Conservation (phyloP, 2,113 vertebrate genomes). For the Polypterus bichir region DNA sequence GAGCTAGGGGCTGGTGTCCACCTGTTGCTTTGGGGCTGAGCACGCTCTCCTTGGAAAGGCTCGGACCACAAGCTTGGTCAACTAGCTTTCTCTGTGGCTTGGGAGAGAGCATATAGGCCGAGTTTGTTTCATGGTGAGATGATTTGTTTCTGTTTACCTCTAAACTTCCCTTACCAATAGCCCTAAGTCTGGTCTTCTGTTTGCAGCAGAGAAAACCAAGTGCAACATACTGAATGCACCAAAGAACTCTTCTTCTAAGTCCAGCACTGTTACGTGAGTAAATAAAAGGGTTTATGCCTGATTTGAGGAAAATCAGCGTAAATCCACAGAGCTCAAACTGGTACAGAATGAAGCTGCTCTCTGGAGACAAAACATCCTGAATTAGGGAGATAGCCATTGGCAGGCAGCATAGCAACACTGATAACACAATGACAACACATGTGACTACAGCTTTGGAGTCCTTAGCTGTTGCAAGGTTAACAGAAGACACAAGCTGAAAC, state of each 20-base stretch:
- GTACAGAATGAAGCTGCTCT: conserved; percentile 67
- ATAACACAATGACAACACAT: conserved; percentile 77
- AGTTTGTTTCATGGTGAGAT: conserved; percentile 92
- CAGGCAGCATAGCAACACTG: conserved; percentile 80
- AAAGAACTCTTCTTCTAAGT: conserved; percentile 71
- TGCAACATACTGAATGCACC: conserved; percentile 64
- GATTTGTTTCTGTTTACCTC: conserved; percentile 92
- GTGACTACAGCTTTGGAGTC: conserved; percentile 83
- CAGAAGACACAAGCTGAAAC: conserved; percentile 63
- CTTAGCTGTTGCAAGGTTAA: conserved; percentile 74
- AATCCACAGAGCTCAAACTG: conserved; percentile 90
- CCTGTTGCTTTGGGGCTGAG: conserved; percentile 59
- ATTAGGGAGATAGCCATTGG: conserved; percentile 77
- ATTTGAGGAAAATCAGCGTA: conserved; percentile 87
- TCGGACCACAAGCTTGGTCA: conserved; percentile 83
- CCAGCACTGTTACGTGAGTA: conserved; percentile 89
- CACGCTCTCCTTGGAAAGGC: conserved; percentile 69
- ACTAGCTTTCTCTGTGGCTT: conserved; percentile 76
- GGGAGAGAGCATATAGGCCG: conserved; percentile 80
- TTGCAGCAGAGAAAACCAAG: conserved; percentile 76
- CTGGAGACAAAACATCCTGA: conserved; percentile 61
- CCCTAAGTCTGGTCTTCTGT: conserved; percentile 80
- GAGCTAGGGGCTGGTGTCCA: conserved; percentile 58
- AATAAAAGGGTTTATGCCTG: conserved; percentile 89
- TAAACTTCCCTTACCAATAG: conserved; percentile 80